Evolutionary conservation across 2,797 vertebrate species (phyloP).

Genomic region (Knipowitschia caucasica): DNA sequence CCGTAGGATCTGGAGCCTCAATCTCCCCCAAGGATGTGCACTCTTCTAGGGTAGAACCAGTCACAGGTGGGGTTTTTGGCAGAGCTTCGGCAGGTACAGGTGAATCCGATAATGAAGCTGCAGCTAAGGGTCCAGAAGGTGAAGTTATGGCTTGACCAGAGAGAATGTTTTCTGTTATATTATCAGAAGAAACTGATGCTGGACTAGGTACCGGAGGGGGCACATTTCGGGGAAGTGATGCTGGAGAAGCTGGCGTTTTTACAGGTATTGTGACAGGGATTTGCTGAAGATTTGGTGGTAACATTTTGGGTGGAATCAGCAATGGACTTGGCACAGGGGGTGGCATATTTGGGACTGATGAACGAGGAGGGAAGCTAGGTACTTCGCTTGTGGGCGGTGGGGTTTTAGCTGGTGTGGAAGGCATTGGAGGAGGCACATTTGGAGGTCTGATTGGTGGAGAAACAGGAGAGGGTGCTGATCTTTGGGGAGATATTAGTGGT

Average conservation of each 20-base stretch:
- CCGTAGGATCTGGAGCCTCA: background rate
- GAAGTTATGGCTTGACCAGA: constrained; percentile 3
- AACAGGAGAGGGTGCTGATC: too few species aligned
- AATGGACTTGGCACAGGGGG: too few species aligned
- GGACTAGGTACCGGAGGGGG: background rate
- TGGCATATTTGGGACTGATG: too few species aligned
- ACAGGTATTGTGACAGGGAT: background rate
- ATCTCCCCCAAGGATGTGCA: background rate
- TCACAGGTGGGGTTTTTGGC: constrained; percentile 21
- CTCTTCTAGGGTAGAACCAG: constrained; percentile 32
- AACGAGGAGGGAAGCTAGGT: too few species aligned
- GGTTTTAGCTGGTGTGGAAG: too few species aligned
- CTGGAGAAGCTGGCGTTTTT: background rate
- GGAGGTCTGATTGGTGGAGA: too few species aligned
- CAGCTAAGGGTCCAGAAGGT: background rate
- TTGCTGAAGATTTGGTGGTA: background rate
- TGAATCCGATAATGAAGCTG: background rate
- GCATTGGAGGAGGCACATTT: too few species aligned
- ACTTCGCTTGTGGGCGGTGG: too few species aligned
- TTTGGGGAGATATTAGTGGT: too few species aligned
- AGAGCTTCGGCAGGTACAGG: background rate
- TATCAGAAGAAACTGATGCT: background rate
- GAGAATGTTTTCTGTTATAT: too few species aligned
- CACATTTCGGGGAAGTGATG: background rate
- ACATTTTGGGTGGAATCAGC: background rate